These are phyloP conservation scores for Crossocerus cetratus DNA, from an alignment of 2,888 invertebrate species.

Conservation along the genomic window DNA sequence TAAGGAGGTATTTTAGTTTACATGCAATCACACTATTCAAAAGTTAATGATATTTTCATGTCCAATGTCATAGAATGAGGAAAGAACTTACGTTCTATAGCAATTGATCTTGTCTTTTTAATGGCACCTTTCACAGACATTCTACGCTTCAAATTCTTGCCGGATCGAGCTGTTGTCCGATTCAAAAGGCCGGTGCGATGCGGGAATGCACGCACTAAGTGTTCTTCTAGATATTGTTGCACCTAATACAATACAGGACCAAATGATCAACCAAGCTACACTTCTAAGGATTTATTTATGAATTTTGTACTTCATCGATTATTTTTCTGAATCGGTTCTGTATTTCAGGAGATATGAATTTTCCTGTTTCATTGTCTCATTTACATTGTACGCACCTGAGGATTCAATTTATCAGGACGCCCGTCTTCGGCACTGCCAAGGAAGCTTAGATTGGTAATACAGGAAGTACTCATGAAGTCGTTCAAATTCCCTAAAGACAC, in stretches of 20 bases:
- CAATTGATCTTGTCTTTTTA: conserved; percentile 94
- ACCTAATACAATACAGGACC: conserved; percentile 78
- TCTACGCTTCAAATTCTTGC: conserved; percentile 82
- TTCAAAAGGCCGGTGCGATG: conserved; percentile 84
- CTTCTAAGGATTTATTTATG: too few species aligned
- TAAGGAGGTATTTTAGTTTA: conserved; percentile 50
- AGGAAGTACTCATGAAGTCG: conserved; percentile 98
- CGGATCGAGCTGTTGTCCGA: conserved; percentile 76
- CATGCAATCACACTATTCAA: conserved; percentile 54
- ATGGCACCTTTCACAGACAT: conserved; percentile 96
- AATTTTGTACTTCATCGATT: too few species aligned
- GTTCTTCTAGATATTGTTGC: conserved; percentile 91
- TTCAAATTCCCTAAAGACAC: conserved; percentile 96
- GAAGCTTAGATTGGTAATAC: conserved; percentile 97
- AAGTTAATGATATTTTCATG: conserved; percentile 29
- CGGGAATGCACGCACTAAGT: conserved; percentile 88
- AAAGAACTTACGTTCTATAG: conserved; percentile 87
- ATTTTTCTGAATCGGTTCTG: too few species aligned
- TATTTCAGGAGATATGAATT: neutral
- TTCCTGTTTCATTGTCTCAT: neutral
- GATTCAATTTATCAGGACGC: conserved; percentile 84
- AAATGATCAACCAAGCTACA: too few species aligned
- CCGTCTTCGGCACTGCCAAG: conserved; percentile 95
- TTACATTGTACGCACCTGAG: conserved; percentile 63
- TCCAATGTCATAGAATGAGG: conserved; percentile 12